Base-by-base conservation (phyloP, 2,888 invertebrate species). In the Caenorhabditis sp. region DNA sequence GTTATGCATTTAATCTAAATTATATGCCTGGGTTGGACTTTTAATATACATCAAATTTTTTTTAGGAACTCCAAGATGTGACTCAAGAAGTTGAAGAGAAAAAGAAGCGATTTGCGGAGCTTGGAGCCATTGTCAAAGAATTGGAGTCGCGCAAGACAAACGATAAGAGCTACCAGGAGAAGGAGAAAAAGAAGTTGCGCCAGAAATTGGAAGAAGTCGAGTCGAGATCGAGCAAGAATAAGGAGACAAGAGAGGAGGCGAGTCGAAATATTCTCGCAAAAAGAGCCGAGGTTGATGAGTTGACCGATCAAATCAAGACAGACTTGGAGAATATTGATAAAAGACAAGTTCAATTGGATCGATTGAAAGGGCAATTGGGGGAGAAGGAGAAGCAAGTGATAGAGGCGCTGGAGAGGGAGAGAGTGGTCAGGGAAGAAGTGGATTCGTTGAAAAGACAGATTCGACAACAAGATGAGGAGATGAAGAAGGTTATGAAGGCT, bases 131-230 rank as follows among this genome's bases (percentile, higher is more conserved):
- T 31, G 69, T 81, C 20, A 61, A 50, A 21, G 61, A 72, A 1
- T 65, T 70, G 23, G 81, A 81, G 53, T 20, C 59, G n/a, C 70
- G 77, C 50, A 79, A 81, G 56, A 79, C 70, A 53, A 77, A 80
- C 43, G 83, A 83, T 59, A 78, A 80, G 57, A 61, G 38, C 10
- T 76, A 56, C 52, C 63, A 71, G 62, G 78, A 82, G 58, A 77
- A 77, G 58, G 67, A 70, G 36, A 73, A 65, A 27, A 66, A 65
- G 21, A 63, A 59, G 69, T 67, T 49, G 73, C 70, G 64, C 17
- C 62, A 67, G 31, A 70, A 64, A 21, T 50, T 70, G 54, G 66
- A 67, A 38, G 59, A 56, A 12, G 56, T 64, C 1, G 70, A 69
- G 23, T 50, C 68, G 38, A 62, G 56, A 38, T 63, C 67, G 17